These are phyloP conservation scores for Ctenopoma kingsleyae DNA, from an alignment of 2,797 vertebrate genomes.

Conservation along the genomic window DNA sequence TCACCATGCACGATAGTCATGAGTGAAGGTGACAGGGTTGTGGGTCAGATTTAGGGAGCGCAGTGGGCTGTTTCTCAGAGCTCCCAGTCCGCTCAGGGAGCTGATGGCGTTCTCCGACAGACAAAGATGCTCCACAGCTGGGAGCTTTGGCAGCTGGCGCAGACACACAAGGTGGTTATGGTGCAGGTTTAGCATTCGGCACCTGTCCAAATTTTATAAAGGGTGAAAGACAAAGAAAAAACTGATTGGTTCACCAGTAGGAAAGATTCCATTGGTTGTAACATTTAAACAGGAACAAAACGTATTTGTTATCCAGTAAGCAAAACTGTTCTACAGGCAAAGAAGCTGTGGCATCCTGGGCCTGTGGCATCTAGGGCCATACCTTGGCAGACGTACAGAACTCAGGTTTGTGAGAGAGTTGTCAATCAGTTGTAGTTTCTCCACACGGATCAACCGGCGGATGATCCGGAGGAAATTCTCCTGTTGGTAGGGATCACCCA, in stretches of 20 bases:
- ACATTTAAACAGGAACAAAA: neutral
- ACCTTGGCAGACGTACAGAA: constrained; percentile 94
- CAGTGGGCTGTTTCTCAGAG: constrained; percentile 84
- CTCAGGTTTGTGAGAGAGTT: constrained; percentile 92
- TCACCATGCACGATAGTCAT: constrained; percentile 91
- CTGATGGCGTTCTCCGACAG: constrained; percentile 92
- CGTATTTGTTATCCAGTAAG: neutral
- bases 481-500: constrained; percentile 91
- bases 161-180: constrained; percentile 92
- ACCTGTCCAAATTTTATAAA: constrained; percentile 78
- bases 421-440: constrained; percentile 92
- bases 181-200: constrained; percentile 92
- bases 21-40: constrained; percentile 94
- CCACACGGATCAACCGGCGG: constrained; percentile 90
- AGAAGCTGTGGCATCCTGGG: constrained; percentile 11
- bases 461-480: constrained; percentile 93
- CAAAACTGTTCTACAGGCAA: neutral
- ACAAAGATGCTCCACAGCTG: constrained; percentile 91
- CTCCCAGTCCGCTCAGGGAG: constrained; percentile 86
- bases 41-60: constrained; percentile 88
- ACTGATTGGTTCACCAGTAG: neutral
- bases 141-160: constrained; percentile 94
- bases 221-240: neutral
- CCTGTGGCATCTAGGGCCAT: constrained; percentile 43
- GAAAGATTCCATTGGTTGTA: neutral